Percentiles rank a stretch among this genome's conserved stretches.
Evolutionary conservation across 2,888 invertebrate genomes (phyloP).

Genomic region (Sepioteuthis lessoniana): DNA sequence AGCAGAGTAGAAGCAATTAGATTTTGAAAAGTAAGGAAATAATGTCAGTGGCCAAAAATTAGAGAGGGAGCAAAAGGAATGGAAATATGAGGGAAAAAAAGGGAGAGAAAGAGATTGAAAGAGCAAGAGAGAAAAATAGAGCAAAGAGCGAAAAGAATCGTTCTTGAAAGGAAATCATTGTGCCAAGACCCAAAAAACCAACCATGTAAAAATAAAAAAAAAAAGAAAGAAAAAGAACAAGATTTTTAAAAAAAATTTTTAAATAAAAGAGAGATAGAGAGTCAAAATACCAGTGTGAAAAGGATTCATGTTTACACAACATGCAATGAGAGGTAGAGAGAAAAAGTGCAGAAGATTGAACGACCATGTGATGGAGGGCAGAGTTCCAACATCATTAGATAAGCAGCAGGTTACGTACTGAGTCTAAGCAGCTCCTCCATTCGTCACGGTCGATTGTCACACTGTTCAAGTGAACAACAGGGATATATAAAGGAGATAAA

Average conservation of each 20-base stretch:
- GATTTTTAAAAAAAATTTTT: too few species aligned
- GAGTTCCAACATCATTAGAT: background rate
- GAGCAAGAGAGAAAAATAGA: background rate
- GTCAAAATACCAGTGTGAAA: background rate
- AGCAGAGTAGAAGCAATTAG: background rate
- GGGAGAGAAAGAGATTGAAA: background rate
- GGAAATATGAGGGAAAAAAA: background rate
- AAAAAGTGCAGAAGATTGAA: background rate
- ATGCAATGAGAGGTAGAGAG: background rate
- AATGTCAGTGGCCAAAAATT: background rate
- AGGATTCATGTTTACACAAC: background rate
- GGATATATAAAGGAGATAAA: slow-evolving; percentile 36
- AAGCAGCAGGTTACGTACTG: background rate
- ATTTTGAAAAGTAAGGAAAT: background rate
- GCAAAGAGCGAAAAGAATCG: background rate
- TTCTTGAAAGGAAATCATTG: background rate
- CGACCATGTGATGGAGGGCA: background rate
- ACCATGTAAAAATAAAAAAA: background rate
- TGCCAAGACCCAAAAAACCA: slow-evolving; percentile 6
- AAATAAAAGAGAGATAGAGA: background rate
- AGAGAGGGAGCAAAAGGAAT: background rate
- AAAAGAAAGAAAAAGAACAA: background rate
- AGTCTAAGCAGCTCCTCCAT: slow-evolving; percentile 46
- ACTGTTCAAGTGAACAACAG: slow-evolving; percentile 42
- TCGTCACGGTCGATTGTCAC: slow-evolving; percentile 36